Conservation (phyloP, 1,140 invertebrate genomes). For the Armadillidium nasatum region DNA sequence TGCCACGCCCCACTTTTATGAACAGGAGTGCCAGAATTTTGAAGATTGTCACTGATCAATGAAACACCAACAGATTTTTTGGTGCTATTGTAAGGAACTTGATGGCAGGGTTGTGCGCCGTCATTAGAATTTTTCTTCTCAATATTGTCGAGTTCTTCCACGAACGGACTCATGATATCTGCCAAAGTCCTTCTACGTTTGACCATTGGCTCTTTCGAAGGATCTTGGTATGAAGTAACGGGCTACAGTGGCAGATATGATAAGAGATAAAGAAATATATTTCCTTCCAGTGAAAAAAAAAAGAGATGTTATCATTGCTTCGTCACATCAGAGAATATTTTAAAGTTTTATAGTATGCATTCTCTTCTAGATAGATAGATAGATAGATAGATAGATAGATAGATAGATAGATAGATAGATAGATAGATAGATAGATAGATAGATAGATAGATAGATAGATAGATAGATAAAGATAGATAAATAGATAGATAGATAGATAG, state of each 20-base stretch:
- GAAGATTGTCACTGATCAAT: not conserved
- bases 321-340: no score
- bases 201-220: conserved; percentile 33
- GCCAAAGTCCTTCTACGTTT: conserved; percentile 30
- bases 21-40: not conserved
- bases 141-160: conserved; percentile 37
- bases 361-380: no score
- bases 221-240: conserved; percentile 32
- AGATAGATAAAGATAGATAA: no score
- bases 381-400: no score
- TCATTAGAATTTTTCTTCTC: conserved; percentile 26
- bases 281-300: no score
- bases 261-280: no score
- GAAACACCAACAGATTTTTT: not conserved
- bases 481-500: no score
- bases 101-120: not conserved
- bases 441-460: no score
- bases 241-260: conserved; percentile 12
- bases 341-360: no score
- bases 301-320: no score
- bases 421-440: no score
- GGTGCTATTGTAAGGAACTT: not conserved
- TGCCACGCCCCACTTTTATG: not conserved
- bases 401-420: no score
- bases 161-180: conserved; percentile 39